These are phyloP conservation scores for Rapana venosa DNA, from an alignment of 2,888 invertebrate genomes.

Conservation along the genomic window DNA sequence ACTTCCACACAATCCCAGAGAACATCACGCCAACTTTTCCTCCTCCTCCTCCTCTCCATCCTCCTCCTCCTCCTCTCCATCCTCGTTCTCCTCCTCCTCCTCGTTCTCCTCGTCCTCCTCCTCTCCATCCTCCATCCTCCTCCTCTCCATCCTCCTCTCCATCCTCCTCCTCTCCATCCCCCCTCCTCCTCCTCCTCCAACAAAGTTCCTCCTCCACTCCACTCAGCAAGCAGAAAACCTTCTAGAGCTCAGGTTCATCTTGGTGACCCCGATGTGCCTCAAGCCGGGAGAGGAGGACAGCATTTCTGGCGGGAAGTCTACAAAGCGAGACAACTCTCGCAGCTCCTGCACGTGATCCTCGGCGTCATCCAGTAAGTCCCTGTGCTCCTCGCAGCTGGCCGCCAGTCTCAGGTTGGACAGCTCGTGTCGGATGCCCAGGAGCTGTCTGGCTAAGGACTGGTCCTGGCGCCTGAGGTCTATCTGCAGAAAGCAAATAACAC, in stretches of 20 bases:
- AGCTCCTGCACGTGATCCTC: constrained; percentile 67
- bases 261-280: constrained; percentile 69
- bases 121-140: too few relatives aligned
- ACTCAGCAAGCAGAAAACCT: not conserved
- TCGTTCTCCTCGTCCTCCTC: too few relatives aligned
- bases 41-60: too few relatives aligned
- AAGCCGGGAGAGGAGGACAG: constrained; percentile 56
- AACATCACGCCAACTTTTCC: too few relatives aligned
- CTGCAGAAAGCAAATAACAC: constrained; percentile 60
- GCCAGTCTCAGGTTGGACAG: constrained; percentile 70
- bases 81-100: too few relatives aligned
- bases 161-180: not conserved
- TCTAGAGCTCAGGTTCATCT: constrained; percentile 66
- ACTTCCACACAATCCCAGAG: too few relatives aligned
- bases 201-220: not conserved
- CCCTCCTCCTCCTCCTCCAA: not conserved
- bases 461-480: constrained; percentile 68
- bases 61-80: too few relatives aligned
- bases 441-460: constrained; percentile 66
- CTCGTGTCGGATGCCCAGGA: constrained; percentile 68
- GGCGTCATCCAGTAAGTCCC: constrained; percentile 70
- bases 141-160: not conserved
- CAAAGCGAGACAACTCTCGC: constrained; percentile 61
- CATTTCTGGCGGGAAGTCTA: constrained; percentile 62
- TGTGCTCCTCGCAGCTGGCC: constrained; percentile 67